Evolutionary conservation across 2,797 vertebrate species (phyloP).

Genomic region (Sparidentex hasta): DNA sequence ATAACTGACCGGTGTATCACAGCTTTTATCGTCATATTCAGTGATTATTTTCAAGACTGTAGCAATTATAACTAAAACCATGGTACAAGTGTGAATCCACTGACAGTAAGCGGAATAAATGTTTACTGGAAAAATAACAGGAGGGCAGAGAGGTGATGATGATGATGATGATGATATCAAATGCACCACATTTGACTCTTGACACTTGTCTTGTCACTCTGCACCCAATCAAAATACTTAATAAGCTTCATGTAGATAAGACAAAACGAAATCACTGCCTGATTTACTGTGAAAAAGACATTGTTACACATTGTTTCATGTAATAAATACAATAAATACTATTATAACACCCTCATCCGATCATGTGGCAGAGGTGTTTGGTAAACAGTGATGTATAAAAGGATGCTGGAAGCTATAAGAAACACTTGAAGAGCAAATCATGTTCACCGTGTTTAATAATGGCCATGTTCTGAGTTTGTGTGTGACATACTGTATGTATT

Average conservation of each 20-base stretch:
- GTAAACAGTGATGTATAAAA: conserved; percentile 38
- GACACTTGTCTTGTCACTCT: conserved; percentile 48
- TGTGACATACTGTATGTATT: conserved; percentile 35
- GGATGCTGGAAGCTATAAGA: conserved; percentile 36
- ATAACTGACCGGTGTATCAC: conserved; percentile 41
- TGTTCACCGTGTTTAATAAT: conserved; percentile 40
- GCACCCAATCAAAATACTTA: conserved; percentile 42
- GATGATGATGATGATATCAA: conserved; percentile 31
- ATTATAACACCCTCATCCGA: conserved; percentile 59
- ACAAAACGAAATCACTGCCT: conserved; percentile 76
- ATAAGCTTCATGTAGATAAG: conserved; percentile 65
- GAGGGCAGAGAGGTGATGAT: conserved; percentile 19
- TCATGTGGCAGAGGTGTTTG: conserved; percentile 63
- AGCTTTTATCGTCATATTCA: conserved; percentile 54
- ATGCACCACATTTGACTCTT: conserved; percentile 53
- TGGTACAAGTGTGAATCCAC: conserved; percentile 78
- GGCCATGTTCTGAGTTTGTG: conserved; percentile 36
- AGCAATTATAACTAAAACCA: conserved; percentile 64
- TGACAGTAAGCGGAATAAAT: conserved; percentile 35
- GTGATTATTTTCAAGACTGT: conserved; percentile 59
- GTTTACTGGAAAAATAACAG: conserved; percentile 36
- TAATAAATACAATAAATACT: conserved; percentile 78
- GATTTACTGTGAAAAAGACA: conserved; percentile 78
- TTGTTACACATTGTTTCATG: conserved; percentile 72
- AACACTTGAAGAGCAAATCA: conserved; percentile 32